Evolutionary conservation across 2,113 vertebrate genomes (phyloP), one percentile per base, ranked within the genome.

Genomic region (Varanus salvator): DNA sequence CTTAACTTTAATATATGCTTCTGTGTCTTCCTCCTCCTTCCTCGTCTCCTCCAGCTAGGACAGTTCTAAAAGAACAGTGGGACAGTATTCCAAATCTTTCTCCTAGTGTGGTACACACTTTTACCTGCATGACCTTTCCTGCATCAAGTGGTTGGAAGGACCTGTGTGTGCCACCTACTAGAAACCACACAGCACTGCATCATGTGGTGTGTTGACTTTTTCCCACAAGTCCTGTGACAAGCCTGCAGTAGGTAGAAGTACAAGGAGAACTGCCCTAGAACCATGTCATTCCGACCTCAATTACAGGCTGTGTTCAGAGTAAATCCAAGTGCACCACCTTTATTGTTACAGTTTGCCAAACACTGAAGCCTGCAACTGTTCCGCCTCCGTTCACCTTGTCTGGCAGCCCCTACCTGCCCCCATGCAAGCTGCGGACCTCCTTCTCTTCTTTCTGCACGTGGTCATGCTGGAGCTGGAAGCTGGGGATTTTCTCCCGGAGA

Each of bases 401-500:
- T 92, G 94, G 86, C 95, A 94, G 0, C 93, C 84, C 94, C 21
- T 83, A 84, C 84, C 93, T 92, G 88, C 84, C 93, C 0, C 96
- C 89, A 34, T 92, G 94, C 78, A 95, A 91, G 23, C 72, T 68
- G 12, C 0, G 19, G 0, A 57, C 50, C 6, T 92, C 87, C 54
- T 48, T 81, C 77, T 94, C 1, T 0, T 38, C 21, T 52, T 74
- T 19, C 4, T 23, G 57, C 8, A 52, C 87, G 87, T 91, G 91
- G 27, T 92, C 23, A 1, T 0, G 86, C 87, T 94, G 95, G 0
- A 97, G 95, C 91, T 97, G 96, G 83, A 98, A 96, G 0, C 21
- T 52, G 12, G 97, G 97, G 87, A 98, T 97, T 93, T 98, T 97
- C 74, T 92, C 94, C 95, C 95, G 96, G 86, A 98, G 95, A 11